Base-by-base conservation (phyloP, 2,113 vertebrate species). In the Myocastor coypus region DNA sequence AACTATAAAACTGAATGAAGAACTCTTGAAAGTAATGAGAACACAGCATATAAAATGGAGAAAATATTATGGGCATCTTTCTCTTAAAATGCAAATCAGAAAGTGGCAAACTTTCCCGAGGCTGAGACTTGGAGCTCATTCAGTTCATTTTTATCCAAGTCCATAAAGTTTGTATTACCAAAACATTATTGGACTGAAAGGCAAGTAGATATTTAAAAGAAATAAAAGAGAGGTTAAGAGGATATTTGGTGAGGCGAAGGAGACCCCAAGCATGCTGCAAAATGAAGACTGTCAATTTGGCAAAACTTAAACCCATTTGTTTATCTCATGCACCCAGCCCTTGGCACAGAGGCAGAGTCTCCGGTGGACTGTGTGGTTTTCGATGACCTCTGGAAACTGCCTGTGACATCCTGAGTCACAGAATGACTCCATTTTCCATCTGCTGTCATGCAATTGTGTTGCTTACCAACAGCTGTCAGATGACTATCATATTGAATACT, bases 351-450 rank as follows among this genome's bases (percentile, higher is more conserved):
- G 5, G 13, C 59, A 52, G 66, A 82, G n/a, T 77, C 63, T 22
- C 9, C n/a, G 0, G 0, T 3, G 1, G 59, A 86, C 83, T 34
- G 0, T 7, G 55, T 34, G 82, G 66, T 71, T 85, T 69, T 80
- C 19, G 71, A 57, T 66, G 90, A 37, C 17, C 78, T 69, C 89
- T 1, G 28, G 22, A 83, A n/a, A 68, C 87, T 92, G 63, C 83
- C 90, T 83, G 66, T 1, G 64, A 20, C 93, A 57, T 57, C 46
- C 81, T 80, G 3, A 82, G 52, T n/a, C 73, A 28, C 19, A 1
- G 30, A 93, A 52, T 24, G 73, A 37, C 11, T 55, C 94, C 77
- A 73, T 95, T 87, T 93, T 46, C 94, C 95, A 93, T 95, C 96
- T 96, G 95, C 61, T 52, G 83, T 24, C 69, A 16, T 34, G 68